Evolutionary conservation across 2,888 invertebrate species (phyloP), one percentile per base, ranked within the genome.

Genomic region (Scotopteryx bipunctaria): DNA sequence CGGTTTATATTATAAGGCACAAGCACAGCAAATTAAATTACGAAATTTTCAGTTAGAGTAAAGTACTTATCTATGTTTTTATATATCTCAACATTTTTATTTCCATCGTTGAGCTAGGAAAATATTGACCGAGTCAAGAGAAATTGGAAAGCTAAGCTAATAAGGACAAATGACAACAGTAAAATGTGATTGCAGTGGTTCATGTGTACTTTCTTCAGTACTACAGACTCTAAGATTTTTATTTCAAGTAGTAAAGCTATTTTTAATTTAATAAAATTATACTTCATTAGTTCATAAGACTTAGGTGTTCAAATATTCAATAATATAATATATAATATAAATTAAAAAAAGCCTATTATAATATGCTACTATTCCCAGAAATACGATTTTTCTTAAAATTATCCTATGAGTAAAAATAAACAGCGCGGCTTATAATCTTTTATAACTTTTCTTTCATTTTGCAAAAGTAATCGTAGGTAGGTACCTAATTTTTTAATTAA

Each of bases 1-100:
- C 29, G 36, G 31, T 42, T 53, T 47, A 53, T 38, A 53, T 43
- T 53, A 53, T 37, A 53, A 53, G 52, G 52, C 52, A 53, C 52
- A 46, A 38, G 37, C 38, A 16, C 21, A 21, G 17, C 41, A 36
- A 29, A 41, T 33, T 48, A 21, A 41, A 40, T 37, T 5, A 47
- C 11, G 16, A 41, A 14, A 25, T 41, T 32, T 17, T 41, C 40
- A 19, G 11, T 15, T 29, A 31, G 31, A 9, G 11, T 37, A 31
- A 38, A 38, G 27, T 27, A 11, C 27, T 27, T 27, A 36, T 31
- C 8, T 27, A 25, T 43, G 42, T 43, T 19, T 31, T 14, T 13
- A 4, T n/a, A n/a, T 37, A 14, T 17, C 29, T 31, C n/a, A 9
- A 36, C 36, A 21, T 27, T 23, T 16, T 4, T 11, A 11, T 33